Percentiles rank a stretch among this genome's conserved stretches.
Evolutionary conservation across 2,797 vertebrate species (phyloP).

Genomic region (Antennarius maculatus): DNA sequence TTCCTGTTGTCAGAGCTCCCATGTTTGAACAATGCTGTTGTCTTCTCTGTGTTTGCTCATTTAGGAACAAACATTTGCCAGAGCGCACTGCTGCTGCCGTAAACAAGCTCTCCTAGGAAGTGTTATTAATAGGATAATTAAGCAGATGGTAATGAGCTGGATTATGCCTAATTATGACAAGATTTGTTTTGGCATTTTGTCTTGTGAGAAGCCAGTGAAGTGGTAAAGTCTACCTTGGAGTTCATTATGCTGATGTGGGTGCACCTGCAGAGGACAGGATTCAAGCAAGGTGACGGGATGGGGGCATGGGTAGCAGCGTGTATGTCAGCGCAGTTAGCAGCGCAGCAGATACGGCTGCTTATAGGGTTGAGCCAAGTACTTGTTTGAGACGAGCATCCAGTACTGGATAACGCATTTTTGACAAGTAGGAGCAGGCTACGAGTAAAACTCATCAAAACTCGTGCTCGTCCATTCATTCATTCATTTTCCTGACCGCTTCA

Average conservation of each 20-base stretch:
- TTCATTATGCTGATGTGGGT: conserved; percentile 90
- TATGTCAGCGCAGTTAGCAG: conserved; percentile 73
- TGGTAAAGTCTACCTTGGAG: conserved; percentile 93
- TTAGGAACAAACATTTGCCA: conserved; percentile 99
- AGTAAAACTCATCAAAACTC: no score
- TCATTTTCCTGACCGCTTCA: no score
- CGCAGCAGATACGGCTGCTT: conserved; percentile 69
- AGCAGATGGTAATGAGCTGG: conserved; percentile 97
- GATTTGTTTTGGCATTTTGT: conserved; percentile 97
- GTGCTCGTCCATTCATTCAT: no score
- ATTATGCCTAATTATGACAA: conserved; percentile 99
- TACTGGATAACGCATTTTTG: no score
- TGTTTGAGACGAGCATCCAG: no score
- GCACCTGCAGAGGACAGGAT: conserved; percentile 87
- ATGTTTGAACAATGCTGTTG: conserved; percentile 88
- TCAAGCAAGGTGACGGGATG: conserved; percentile 32
- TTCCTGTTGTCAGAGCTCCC: conserved; percentile 75
- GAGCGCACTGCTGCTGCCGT: conserved; percentile 82
- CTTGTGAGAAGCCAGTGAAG: conserved; percentile 90
- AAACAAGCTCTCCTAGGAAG: conserved; percentile 94
- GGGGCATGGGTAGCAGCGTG: conserved; percentile 44
- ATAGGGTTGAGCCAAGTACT: no score
- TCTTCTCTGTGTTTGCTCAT: conserved; percentile 97
- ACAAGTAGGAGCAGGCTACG: no score
- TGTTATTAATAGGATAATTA: conserved; percentile 99